phyloP scores from a whole-genome alignment of 2,797 vertebrate species.

The Hypotaenidia philippensis region DNA sequence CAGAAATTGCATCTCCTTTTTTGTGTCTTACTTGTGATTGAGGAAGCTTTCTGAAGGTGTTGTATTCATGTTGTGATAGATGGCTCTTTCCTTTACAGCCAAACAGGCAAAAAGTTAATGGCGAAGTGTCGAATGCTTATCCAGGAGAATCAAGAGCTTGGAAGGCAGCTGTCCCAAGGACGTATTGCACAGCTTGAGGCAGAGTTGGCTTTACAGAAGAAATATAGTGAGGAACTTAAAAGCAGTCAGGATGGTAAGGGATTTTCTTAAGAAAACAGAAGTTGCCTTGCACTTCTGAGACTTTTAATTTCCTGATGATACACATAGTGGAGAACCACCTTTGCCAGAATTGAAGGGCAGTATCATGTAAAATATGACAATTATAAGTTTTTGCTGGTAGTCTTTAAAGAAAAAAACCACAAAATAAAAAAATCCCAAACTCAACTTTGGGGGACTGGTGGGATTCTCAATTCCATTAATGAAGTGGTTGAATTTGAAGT shows the following conservation, averaged over 20 bases:
- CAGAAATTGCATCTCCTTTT: slow-evolving; percentile 60
- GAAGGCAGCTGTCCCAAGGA: slow-evolving; percentile 98
- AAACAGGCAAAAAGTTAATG: slow-evolving; percentile 99
- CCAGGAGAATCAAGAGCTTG: slow-evolving; percentile 99
- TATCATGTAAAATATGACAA: not conserved
- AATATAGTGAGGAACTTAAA: slow-evolving; percentile 99
- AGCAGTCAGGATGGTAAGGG: slow-evolving; percentile 99
- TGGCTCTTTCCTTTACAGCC: slow-evolving; percentile 99
- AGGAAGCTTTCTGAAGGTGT: slow-evolving; percentile 71
- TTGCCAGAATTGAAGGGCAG: not conserved
- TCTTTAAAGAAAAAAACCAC: not conserved
- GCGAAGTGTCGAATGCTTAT: slow-evolving; percentile 99
- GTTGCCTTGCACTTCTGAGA: slow-evolving; percentile 66
- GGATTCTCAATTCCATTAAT: not conserved
- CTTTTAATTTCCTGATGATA: slow-evolving; percentile 49
- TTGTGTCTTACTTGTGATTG: slow-evolving; percentile 60
- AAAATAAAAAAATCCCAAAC: not conserved
- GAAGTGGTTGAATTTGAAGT: not conserved
- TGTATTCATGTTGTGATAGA: slow-evolving; percentile 93
- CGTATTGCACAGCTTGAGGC: slow-evolving; percentile 99
- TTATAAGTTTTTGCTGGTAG: not conserved
- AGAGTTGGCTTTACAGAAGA: slow-evolving; percentile 99
- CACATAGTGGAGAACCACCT: not conserved
- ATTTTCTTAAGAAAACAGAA: slow-evolving; percentile 63
- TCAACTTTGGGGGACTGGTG: not conserved